Evolutionary conservation across 2,888 invertebrate genomes (phyloP), one percentile per base, ranked within the genome.

Genomic region (Chromoteleia sp.): DNA sequence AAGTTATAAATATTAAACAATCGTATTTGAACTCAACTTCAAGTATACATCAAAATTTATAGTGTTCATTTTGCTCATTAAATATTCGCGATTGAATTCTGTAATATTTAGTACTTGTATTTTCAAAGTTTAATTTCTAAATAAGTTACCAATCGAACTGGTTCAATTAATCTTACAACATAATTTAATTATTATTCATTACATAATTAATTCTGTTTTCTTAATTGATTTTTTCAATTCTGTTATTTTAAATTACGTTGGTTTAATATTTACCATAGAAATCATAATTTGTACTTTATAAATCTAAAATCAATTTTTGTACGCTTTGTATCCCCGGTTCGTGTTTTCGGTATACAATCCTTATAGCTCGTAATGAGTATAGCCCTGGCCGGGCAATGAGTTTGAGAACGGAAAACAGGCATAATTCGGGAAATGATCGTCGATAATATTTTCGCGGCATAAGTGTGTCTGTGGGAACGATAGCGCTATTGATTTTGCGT

Each of bases 401-500:
- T 30, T 61, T 8, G 36, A 15, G 33, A 75, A 67, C 15, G 30
- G 50, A 52, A 59, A 68, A 33, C 25, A 25, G 39, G 17, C 48
- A 52, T 52, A 50, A 71, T 65, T 80, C 43, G 61, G 12, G 25
- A n/a, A 65, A 71, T 45, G 43, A 70, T 43, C 3, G 54, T 30
- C 65, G 67, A 81, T 70, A 77, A 73, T 63, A 58, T 59, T 75
- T 74, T 73, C 30, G 56, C 12, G 73, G 65, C 41, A 75, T 56
- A 68, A 74, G 48, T 61, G 43, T 74, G 74, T 68, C 74, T 74
- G 74, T 54, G 50, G 73, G 39, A 56, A 65, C 74, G 74, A 78
- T 77, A 70, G 54, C 59, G 76, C 45, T 79, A 86, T 86, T 85
- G 85, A 86, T 86, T 83, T 86, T 81, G 74, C 81, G 54, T 59